These are phyloP conservation scores for Hydrotaea diabolus DNA, from an alignment of 2,888 invertebrate genomes.

Conservation along the genomic window DNA sequence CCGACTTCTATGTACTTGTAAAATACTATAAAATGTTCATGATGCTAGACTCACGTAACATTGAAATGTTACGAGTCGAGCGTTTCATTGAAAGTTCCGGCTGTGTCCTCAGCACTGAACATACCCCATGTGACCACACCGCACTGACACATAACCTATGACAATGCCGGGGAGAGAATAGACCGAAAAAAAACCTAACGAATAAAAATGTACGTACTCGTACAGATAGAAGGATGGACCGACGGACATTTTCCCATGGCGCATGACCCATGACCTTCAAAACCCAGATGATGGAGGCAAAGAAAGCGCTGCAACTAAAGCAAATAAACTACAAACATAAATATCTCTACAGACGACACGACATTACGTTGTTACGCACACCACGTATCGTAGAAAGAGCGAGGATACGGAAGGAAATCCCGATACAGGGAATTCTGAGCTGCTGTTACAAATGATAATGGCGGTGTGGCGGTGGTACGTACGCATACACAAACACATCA, in stretches of 20 bases:
- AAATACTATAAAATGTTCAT: too few relatives aligned
- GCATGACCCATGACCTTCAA: slow-evolving; percentile 77
- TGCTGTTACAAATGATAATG: slow-evolving; percentile 64
- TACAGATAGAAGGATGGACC: background rate
- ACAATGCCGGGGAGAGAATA: background rate
- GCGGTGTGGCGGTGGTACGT: slow-evolving; percentile 32
- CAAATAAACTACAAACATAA: background rate
- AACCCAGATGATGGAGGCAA: slow-evolving; percentile 18
- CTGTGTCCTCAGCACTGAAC: background rate
- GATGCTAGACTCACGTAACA: slow-evolving; percentile 8
- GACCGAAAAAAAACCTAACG: background rate
- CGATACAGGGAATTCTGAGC: slow-evolving; percentile 63
- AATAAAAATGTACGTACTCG: too few relatives aligned
- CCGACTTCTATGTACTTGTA: too few relatives aligned
- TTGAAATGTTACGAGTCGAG: background rate
- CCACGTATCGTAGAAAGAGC: background rate
- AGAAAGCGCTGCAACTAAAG: background rate
- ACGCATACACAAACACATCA: background rate
- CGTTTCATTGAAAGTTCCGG: background rate
- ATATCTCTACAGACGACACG: background rate
- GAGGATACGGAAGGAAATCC: slow-evolving; percentile 49
- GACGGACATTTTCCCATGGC: slow-evolving; percentile 67
- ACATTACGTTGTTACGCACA: background rate
- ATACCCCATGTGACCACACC: background rate
- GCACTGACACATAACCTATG: background rate